A percentile compares a stretch with the other conserved stretches of the same genome.
Evolutionary conservation across 2,113 vertebrate species (phyloP).

Genomic region (Erythrocercus mccallii): DNA sequence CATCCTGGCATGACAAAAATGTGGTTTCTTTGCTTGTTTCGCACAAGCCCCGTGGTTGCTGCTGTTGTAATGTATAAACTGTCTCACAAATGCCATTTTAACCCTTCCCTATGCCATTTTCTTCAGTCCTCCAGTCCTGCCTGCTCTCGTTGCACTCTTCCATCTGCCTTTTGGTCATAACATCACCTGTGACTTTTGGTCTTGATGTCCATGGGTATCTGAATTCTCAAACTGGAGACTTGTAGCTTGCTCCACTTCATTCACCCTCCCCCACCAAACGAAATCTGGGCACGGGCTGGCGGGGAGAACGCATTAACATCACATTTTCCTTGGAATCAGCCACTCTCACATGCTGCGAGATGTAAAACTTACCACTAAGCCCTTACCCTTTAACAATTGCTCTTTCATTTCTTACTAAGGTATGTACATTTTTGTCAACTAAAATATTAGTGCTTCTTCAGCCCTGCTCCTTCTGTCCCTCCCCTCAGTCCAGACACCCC

Average conservation of each 20-base stretch:
- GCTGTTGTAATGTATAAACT: neutral
- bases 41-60: neutral
- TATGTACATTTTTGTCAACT: constrained; percentile 59
- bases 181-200: neutral
- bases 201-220: neutral
- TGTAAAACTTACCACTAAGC: constrained; percentile 20
- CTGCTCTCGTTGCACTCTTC: constrained; percentile 5
- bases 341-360: constrained; percentile 10
- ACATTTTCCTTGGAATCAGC: neutral
- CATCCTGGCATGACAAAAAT: constrained; percentile 64
- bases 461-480: constrained; percentile 1
- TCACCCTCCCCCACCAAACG: neutral
- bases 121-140: neutral
- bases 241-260: constrained; percentile 48
- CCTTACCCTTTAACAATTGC: constrained; percentile 57
- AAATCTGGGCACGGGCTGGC: constrained; percentile 28
- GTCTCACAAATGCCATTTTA: neutral
- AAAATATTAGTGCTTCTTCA: constrained; percentile 38
- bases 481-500: constrained; percentile 14
- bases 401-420: constrained; percentile 61
- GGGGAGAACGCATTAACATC: constrained; percentile 18
- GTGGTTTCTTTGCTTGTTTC: neutral
- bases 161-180: neutral
- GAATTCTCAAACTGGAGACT: neutral
- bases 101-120: neutral